phyloP scores from a whole-genome alignment of 1,140 invertebrate genomes.

The Coenobita brevimanus region DNA sequence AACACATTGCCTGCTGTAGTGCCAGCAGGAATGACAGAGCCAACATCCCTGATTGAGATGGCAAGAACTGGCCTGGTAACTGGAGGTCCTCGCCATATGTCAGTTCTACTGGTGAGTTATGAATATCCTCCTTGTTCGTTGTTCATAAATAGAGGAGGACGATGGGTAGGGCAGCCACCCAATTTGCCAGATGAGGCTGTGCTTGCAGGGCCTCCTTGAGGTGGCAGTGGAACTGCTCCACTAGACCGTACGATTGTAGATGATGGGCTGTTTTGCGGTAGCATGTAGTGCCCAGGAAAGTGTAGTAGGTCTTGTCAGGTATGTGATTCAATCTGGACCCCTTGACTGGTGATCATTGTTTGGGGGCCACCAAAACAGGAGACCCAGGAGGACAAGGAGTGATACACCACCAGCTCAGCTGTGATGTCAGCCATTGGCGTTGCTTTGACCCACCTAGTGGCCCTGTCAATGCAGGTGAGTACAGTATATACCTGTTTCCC shows the following conservation, averaged over 20 bases:
- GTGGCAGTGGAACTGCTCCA: background rate
- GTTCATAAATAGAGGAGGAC: background rate
- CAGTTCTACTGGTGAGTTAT: no score
- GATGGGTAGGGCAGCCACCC: background rate
- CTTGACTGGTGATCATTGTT: background rate
- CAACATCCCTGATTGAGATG: no score
- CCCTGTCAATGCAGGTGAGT: constrained; percentile 1
- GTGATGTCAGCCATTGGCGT: background rate
- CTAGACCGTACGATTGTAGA: background rate
- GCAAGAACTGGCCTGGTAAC: no score
- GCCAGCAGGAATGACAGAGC: no score
- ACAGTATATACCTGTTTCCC: background rate
- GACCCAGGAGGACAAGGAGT: background rate
- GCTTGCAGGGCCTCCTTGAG: no score
- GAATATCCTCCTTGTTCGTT: no score
- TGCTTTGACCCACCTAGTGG: background rate
- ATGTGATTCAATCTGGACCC: background rate
- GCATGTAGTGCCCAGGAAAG: background rate
- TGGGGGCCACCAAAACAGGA: background rate
- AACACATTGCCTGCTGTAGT: no score
- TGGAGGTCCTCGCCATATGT: no score
- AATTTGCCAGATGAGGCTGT: background rate
- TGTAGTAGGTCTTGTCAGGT: background rate
- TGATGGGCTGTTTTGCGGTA: background rate
- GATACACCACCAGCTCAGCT: background rate